These are phyloP conservation scores for Melanocharis versteri DNA, from an alignment of 2,113 vertebrate species.

Conservation along the genomic window DNA sequence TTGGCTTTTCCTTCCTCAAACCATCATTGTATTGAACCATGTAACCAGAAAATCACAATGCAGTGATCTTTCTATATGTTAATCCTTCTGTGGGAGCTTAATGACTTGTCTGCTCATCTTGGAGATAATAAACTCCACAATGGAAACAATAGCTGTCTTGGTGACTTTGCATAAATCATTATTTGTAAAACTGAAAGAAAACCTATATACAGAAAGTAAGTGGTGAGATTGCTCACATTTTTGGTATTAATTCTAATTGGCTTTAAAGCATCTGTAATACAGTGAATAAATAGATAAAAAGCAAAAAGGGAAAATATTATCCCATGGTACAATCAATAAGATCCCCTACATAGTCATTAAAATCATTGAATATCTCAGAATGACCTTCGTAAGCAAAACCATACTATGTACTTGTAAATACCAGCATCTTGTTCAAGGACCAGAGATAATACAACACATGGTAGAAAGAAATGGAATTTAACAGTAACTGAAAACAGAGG, in stretches of 20 bases:
- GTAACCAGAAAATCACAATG: conserved; percentile 77
- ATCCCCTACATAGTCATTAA: not conserved
- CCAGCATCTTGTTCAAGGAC: not conserved
- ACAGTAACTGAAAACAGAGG: not conserved
- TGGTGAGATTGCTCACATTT: conserved; percentile 29
- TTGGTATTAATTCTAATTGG: conserved; percentile 52
- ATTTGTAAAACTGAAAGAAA: conserved; percentile 73
- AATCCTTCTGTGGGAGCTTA: conserved; percentile 71
- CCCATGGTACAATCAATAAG: conserved; percentile 36
- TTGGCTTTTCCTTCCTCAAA: conserved; percentile 74
- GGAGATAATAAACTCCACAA: conserved; percentile 75
- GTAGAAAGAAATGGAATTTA: not conserved
- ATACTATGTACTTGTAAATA: not conserved
- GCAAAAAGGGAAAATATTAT: conserved; percentile 49
- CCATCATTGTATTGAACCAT: conserved; percentile 72
- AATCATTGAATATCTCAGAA: conserved; percentile 41
- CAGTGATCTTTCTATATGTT: conserved; percentile 69
- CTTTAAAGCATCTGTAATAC: conserved; percentile 22
- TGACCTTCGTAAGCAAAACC: not conserved
- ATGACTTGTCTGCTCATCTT: conserved; percentile 74
- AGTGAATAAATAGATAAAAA: conserved; percentile 36
- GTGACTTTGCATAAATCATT: conserved; percentile 77
- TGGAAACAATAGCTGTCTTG: conserved; percentile 68
- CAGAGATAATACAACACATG: not conserved
- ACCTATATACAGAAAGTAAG: conserved; percentile 56